These are phyloP conservation scores for Margaritifera margaritifera DNA, from an alignment of 2,888 invertebrate species.

Conservation along the genomic window DNA sequence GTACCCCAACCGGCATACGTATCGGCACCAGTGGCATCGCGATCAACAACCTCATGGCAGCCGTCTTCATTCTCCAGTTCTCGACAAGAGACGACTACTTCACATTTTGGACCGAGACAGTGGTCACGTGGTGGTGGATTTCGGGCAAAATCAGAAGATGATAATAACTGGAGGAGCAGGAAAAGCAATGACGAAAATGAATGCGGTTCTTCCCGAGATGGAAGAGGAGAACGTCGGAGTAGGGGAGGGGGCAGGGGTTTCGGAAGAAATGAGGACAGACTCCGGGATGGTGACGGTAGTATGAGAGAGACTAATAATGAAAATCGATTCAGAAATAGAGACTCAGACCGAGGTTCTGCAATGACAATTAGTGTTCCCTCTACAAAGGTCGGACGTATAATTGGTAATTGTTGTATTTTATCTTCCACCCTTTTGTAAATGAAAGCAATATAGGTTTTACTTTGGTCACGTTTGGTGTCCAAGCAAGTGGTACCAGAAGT, in stretches of 20 bases:
- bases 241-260: constrained; percentile 3
- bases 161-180: constrained; percentile 16
- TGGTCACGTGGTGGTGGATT: constrained; percentile 19
- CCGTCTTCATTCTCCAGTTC: neutral
- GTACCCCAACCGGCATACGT: constrained; percentile 1
- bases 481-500: too few species aligned
- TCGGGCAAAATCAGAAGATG: constrained; percentile 11
- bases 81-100: neutral
- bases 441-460: neutral
- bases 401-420: constrained; percentile 27
- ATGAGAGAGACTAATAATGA: neutral
- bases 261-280: constrained; percentile 7
- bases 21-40: neutral
- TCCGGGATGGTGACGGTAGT: neutral
- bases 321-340: neutral
- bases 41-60: neutral
- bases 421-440: neutral
- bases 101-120: neutral
- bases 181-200: neutral
- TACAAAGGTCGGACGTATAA: constrained; percentile 45
- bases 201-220: neutral
- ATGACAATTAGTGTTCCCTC: constrained; percentile 32
- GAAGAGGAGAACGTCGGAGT: constrained; percentile 8
- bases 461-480: too few species aligned
- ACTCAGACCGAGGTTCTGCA: constrained; percentile 11